phyloP scores from a whole-genome alignment of 1,140 invertebrate species.

The Polypedilum vanderplanki region DNA sequence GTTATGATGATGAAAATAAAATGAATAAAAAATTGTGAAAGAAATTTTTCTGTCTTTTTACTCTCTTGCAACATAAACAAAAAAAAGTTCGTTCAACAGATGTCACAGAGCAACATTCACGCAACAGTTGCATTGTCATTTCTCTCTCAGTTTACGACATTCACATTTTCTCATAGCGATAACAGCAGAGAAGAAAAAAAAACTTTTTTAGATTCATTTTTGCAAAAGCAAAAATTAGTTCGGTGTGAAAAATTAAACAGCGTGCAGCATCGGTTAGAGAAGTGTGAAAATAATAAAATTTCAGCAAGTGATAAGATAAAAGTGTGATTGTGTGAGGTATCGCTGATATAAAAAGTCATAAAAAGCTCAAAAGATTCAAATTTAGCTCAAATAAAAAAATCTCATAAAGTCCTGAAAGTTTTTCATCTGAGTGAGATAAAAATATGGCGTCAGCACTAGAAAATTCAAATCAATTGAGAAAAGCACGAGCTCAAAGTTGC shows the following conservation, averaged over 20 bases:
- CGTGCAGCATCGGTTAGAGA: neutral
- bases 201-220: slow-evolving; percentile 4
- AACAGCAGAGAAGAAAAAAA: slow-evolving; percentile 18
- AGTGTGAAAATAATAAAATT: neutral
- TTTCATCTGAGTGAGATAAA: neutral
- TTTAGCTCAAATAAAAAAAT: neutral
- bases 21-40: neutral
- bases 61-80: neutral
- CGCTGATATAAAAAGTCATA: neutral
- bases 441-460: neutral
- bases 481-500: neutral
- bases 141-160: neutral
- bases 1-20: neutral
- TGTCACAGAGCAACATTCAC: neutral
- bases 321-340: neutral
- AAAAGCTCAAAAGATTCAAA: neutral
- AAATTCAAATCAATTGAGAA: neutral
- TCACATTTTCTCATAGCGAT: slow-evolving; percentile 2
- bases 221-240: slow-evolving; percentile 26
- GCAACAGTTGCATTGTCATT: slow-evolving; percentile 4
- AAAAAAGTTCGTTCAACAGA: neutral
- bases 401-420: neutral
- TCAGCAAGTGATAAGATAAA: neutral
- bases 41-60: neutral
- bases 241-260: slow-evolving; percentile 25